Base-by-base conservation (phyloP, 2,113 vertebrate species). In the Pycnonotus jocosus region DNA sequence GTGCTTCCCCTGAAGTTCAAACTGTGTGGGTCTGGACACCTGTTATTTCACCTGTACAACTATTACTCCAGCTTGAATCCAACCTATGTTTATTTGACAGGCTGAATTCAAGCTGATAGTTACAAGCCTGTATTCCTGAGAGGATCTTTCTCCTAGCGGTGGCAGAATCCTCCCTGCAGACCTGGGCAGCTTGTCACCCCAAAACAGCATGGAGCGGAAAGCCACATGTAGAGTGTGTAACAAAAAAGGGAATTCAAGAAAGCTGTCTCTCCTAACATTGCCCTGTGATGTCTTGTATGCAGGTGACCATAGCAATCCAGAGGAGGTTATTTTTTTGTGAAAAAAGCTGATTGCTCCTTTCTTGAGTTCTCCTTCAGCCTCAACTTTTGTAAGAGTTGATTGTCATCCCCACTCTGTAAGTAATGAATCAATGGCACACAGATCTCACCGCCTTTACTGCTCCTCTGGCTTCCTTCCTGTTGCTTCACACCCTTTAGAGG, bases 401-500 rank as follows among this genome's bases (percentile, higher is more conserved):
- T 85, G 42, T 44, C 28, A 44, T 51, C 65, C 20, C 42, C 0
- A 0, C 66, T 81, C 40, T 42, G 53, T n/a, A n/a, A 78, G 65
- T 58, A 69, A 14, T 0, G 1, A 58, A 45, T 61, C 2, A 8
- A n/a, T 37, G 16, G 35, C 37, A 48, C 22, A 11, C 19, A 62
- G 35, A 68, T 61, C 51, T 56, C 31, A 28, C 47, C 1, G 7
- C 37, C n/a, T 79, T 44, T 53, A 18, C 44, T 2, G 7, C 68
- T 92, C 28, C 78, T 56, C 88, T 60, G 40, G 30, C 81, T 92
- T 89, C 64, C 58, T 93, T 71, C 25, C 54, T 66, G 60, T 60
- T 37, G 27, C 86, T 65, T 81, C 11, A 7, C 78, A 31, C 10
- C 4, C 66, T 54, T 71, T 40, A 56, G 62, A 83, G 30, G n/a